A percentile compares a stretch with the other conserved stretches of the same genome.
Evolutionary conservation across 2,797 vertebrate genomes (phyloP).

Genomic region (Huso huso): DNA sequence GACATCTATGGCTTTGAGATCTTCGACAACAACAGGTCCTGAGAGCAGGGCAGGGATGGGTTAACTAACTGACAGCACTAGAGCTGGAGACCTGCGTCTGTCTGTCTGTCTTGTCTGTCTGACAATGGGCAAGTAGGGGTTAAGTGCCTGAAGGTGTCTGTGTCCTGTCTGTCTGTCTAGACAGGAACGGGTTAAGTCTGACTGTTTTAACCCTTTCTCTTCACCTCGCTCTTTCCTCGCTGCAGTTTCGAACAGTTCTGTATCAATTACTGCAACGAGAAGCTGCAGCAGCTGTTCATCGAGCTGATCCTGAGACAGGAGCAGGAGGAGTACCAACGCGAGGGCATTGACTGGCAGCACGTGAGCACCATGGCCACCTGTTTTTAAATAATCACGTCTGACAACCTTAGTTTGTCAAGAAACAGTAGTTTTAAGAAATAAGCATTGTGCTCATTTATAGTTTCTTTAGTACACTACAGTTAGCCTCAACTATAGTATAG

Average conservation of each 20-base stretch:
- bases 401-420: no score
- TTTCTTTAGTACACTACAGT: no score
- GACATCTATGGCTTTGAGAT: slow-evolving; percentile 95
- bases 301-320: slow-evolving; percentile 79
- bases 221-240: neutral
- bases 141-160: no score
- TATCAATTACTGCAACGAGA: slow-evolving; percentile 81
- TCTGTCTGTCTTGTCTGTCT: neutral
- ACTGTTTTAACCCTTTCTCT: neutral
- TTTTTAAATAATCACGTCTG: no score
- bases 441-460: no score
- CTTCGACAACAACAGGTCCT: slow-evolving; percentile 81
- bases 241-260: slow-evolving; percentile 83
- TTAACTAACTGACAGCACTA: neutral
- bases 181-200: no score
- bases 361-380: slow-evolving; percentile 47
- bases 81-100: neutral
- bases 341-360: slow-evolving; percentile 79
- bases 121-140: no score
- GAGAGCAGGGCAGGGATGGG: neutral
- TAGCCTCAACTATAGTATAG: no score
- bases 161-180: no score
- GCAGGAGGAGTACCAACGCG: slow-evolving; percentile 77
- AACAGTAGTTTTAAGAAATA: no score
- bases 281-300: slow-evolving; percentile 76